Percentiles rank a stretch among this genome's conserved stretches.
Conservation (phyloP, 2,797 vertebrate species). For the Delichon dasypus region DNA sequence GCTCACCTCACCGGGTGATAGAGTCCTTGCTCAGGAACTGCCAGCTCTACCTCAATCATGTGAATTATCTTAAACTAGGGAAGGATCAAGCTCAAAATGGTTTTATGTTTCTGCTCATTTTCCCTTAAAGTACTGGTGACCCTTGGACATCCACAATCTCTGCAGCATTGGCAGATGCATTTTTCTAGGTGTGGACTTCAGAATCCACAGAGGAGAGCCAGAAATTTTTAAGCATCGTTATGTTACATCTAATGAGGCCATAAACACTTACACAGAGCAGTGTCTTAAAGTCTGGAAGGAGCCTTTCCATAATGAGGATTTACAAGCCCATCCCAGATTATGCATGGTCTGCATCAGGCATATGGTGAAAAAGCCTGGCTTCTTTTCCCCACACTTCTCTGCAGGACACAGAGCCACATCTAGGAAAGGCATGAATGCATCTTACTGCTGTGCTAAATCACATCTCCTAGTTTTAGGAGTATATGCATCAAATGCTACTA, state of each 20-base stretch:
- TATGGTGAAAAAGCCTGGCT: fast-evolving
- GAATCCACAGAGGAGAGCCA: background rate
- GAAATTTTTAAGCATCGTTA: background rate
- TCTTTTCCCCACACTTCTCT: background rate
- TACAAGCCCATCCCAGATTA: background rate
- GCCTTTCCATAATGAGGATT: background rate
- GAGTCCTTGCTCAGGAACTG: background rate
- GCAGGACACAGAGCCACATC: background rate
- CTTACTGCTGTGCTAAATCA: background rate
- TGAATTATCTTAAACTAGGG: background rate
- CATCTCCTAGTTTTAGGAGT: background rate
- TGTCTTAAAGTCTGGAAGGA: background rate
- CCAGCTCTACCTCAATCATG: background rate
- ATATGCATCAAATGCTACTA: background rate
- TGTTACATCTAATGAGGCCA: background rate
- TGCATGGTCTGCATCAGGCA: fast-evolving
- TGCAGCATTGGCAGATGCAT: background rate
- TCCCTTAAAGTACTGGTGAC: background rate
- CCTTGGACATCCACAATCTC: background rate
- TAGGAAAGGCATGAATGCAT: background rate
- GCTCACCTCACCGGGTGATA: background rate
- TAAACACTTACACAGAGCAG: background rate
- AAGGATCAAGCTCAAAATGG: background rate
- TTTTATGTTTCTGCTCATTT: background rate
- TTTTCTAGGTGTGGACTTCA: background rate